Evolutionary conservation across 2,888 invertebrate genomes (phyloP).

Genomic region (Agapostemon virescens): DNA sequence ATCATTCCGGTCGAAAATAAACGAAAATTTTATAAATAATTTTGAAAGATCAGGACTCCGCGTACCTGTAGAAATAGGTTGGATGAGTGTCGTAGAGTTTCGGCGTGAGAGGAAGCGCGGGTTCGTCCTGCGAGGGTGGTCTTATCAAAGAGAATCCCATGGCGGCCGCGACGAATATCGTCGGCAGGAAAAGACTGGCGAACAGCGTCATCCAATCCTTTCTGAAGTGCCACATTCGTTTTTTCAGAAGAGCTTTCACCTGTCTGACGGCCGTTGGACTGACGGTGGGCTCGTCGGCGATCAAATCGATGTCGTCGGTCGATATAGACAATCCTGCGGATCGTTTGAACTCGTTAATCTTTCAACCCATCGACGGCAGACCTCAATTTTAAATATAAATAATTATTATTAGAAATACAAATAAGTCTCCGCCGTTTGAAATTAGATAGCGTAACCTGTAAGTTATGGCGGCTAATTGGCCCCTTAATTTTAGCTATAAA

Average conservation of each 20-base stretch:
- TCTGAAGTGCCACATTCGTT: constrained; percentile 83
- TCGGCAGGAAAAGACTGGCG: constrained; percentile 84
- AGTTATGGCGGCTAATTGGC: no score
- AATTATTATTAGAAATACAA: no score
- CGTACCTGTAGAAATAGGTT: constrained; percentile 79
- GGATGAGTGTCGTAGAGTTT: constrained; percentile 81
- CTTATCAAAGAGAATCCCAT: constrained; percentile 87
- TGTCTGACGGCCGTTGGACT: constrained; percentile 71
- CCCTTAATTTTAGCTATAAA: no score
- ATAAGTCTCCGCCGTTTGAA: no score
- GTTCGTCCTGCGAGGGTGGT: constrained; percentile 84
- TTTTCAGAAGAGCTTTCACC: constrained; percentile 82
- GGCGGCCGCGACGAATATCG: constrained; percentile 85
- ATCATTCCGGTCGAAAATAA: no score
- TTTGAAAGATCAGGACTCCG: background rate
- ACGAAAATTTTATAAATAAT: no score
- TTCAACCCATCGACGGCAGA: background rate
- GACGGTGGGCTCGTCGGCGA: constrained; percentile 63
- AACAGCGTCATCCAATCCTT: constrained; percentile 84
- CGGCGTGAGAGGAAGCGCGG: constrained; percentile 81
- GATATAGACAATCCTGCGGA: constrained; percentile 58
- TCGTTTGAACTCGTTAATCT: background rate
- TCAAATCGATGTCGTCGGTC: constrained; percentile 66
- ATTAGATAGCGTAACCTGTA: no score
- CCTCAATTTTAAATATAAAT: no score